Base-by-base conservation (phyloP, 1,140 invertebrate genomes). In the Planococcus citri region DNA sequence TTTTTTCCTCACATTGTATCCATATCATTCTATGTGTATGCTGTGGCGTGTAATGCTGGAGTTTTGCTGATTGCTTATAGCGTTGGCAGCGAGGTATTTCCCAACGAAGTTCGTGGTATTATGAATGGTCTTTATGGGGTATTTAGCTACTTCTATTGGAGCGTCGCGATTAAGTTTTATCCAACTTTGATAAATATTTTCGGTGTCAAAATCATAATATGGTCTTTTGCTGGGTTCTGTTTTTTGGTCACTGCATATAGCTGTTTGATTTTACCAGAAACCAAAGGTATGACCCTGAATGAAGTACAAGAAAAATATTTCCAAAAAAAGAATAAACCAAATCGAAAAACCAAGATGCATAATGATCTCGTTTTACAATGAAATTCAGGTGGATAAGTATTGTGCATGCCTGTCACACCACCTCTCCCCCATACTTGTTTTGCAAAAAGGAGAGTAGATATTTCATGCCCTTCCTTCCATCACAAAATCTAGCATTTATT, bases 231-330 rank as follows among this genome's bases (percentile, higher is more conserved):
- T 12, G 29, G 29, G 3, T 33, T 33, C 29, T 33, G 29, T 33
- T 6, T 80, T 1, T 64, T 82, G 12, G 78, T 83, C 6, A 76
- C 78, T 0, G 21, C 81, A 1, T 86, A 85, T 71, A 79, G 91
- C 0, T 76, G 82, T 2, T 76, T 85, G 4, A 82, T 84, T 21
- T 76, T 94, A 3, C 91, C 91, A 0, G 92, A 94, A 77, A 94
- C 91, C 0, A 88, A 87, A 72, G 87, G 89, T 0, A 88, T 87
- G 73, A 85, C 83, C 0, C 78, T 92, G 8, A 81, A 86, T 25
- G 87, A 92, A 76, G 89, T 93, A 21, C 85, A 87, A 71, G 79
- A 33, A 51, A 14, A 51, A 20, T 51, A 51, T 51, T 51, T 51
- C 17, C 41, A 51, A 51, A 51, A 20, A 17, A 51, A n/a, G n/a